Evolutionary conservation across 2,888 invertebrate species (phyloP), one percentile per base, ranked within the genome.

Genomic region (Tetrapedia diversipes): DNA sequence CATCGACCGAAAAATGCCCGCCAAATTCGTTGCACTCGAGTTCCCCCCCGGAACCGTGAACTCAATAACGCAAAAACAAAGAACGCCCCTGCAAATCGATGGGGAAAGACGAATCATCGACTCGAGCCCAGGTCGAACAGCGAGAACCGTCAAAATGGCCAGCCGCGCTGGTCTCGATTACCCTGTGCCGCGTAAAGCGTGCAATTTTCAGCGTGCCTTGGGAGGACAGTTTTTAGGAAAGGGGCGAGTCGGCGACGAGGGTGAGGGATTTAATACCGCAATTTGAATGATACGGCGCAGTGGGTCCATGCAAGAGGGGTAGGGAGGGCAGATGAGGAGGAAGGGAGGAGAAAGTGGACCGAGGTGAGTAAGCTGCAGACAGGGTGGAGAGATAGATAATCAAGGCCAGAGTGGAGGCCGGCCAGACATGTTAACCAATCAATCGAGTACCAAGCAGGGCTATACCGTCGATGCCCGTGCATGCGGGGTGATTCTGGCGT

Each of bases 391-490:
- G 89, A 87, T 85, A 82, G 89, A 89, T 88, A 89, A 89, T 89
- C 88, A 88, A 88, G 86, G 83, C 83, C 82, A 83, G 82, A 86
- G 82, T 79, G 81, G 83, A 86, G 86, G 86, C 83, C 82, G 86
- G 82, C 86, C 82, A 82, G 83, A 84, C 87, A 88, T 87, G 88
- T 89, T 88, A 88, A 87, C 89, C 87, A 87, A 89, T 88, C 89
- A 89, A 89, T 89, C 89, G 89, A 68, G 78, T 79, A 83, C 82
- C 69, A 80, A 82, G 77, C 74, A 69, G 66, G 76, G 66, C 74
- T 70, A 76, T 74, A 77, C 73, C 77, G 68, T 80, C 77, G 81
- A 80, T 74, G 71, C 67, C 60, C 74, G 73, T 78, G 79, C 69
- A 77, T 79, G 66, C 60, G 72, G 74, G 66, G 64, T 59, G 66